phyloP scores from a whole-genome alignment of 1,140 invertebrate genomes.

The Papilio glaucus region DNA sequence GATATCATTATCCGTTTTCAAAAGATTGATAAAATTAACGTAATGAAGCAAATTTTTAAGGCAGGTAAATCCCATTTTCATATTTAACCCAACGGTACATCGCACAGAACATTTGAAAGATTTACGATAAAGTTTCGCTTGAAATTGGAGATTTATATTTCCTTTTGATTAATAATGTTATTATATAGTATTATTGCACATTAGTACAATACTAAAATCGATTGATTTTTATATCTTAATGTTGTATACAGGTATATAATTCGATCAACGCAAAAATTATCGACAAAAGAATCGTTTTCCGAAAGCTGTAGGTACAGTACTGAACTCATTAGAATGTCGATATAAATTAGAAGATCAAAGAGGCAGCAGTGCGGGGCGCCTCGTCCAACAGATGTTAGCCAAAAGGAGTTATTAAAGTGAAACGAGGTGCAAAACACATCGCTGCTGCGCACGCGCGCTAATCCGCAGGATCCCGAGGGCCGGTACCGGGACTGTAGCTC shows the following conservation, averaged over 20 bases:
- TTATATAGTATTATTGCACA: not conserved
- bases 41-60: not conserved
- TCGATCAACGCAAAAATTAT: conserved; percentile 34
- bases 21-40: not conserved
- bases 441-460: conserved; percentile 50
- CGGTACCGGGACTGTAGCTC: conserved; percentile 61
- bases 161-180: not conserved
- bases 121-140: too few species aligned
- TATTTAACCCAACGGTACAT: not conserved
- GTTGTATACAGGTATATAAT: conserved; percentile 36
- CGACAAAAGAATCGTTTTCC: conserved; percentile 17
- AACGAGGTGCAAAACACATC: conserved; percentile 58
- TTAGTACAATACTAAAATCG: conserved; percentile 43
- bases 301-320: conserved; percentile 11
- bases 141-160: too few species aligned
- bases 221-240: too few species aligned
- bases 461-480: conserved; percentile 47
- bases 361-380: conserved; percentile 7
- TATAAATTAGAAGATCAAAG: conserved; percentile 26
- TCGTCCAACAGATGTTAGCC: conserved; percentile 45
- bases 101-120: too few species aligned
- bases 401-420: conserved; percentile 57
- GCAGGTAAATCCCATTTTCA: not conserved
- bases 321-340: conserved; percentile 25
- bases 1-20: not conserved